These are phyloP conservation scores for Elegia similella DNA, from an alignment of 2,888 invertebrate species.

Conservation along the genomic window DNA sequence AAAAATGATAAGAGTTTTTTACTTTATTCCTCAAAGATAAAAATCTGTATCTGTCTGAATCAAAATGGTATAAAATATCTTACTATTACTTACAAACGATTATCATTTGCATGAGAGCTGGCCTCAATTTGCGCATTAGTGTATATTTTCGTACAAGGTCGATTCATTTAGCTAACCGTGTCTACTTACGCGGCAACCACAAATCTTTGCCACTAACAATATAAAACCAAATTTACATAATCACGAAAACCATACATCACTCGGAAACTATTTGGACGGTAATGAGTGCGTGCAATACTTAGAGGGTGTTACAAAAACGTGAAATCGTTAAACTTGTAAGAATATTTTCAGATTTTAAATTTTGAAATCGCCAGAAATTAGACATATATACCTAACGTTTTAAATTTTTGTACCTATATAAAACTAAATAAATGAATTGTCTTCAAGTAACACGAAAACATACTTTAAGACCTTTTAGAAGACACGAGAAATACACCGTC, in stretches of 20 bases:
- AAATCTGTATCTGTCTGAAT: background rate
- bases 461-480: no score
- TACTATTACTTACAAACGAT: background rate
- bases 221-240: constrained; percentile 14
- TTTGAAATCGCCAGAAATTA: no score
- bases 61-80: no score
- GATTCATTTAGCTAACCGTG: constrained; percentile 16
- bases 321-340: background rate
- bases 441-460: no score
- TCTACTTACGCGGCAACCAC: constrained; percentile 6
- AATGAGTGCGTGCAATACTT: constrained; percentile 2
- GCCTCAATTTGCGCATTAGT: constrained; percentile 14
- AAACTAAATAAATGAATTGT: no score
- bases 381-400: no score
- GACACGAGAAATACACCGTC: no score
- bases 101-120: background rate
- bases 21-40: background rate
- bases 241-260: constrained; percentile 15
- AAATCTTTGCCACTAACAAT: constrained; percentile 12
- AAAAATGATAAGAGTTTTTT: background rate
- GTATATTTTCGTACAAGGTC: constrained; percentile 19
- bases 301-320: background rate
- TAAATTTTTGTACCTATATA: no score
- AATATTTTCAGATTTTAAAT: background rate
- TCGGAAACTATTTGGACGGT: constrained; percentile 7